Percentiles rank a stretch among this genome's conserved stretches.
These are phyloP conservation scores for Ephestia elutella DNA, from an alignment of 1,140 invertebrate species.

Conservation along the genomic window DNA sequence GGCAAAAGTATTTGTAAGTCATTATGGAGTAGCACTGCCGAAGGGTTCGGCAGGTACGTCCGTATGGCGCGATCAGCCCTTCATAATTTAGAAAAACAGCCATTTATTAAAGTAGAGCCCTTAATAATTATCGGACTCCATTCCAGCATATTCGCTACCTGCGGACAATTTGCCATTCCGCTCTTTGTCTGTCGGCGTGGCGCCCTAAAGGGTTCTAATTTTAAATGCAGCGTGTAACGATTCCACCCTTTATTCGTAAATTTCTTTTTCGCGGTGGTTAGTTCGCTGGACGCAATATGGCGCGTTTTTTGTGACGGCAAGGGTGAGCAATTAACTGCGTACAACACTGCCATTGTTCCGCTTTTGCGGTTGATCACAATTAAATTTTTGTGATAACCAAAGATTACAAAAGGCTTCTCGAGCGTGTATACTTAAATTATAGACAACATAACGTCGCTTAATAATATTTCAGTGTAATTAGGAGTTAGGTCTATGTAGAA, in stretches of 20 bases:
- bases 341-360: conserved; percentile 52
- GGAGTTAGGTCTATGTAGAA: too few relatives aligned
- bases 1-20: conserved; percentile 35
- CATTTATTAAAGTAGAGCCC: conserved; percentile 71
- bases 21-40: conserved; percentile 34
- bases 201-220: conserved; percentile 74
- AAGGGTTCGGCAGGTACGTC: conserved; percentile 67
- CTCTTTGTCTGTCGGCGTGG: conserved; percentile 70
- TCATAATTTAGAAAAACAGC: conserved; percentile 68
- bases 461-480: too few relatives aligned
- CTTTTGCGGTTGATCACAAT: conserved; percentile 49
- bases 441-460: too few relatives aligned
- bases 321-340: conserved; percentile 66
- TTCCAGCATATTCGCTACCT: conserved; percentile 70
- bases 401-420: too few relatives aligned
- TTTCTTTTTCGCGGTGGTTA: conserved; percentile 73
- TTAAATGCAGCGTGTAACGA: conserved; percentile 72
- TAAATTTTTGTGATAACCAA: conserved; percentile 17
- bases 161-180: conserved; percentile 70
- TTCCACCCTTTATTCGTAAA: conserved; percentile 68
- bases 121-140: conserved; percentile 66
- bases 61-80: conserved; percentile 67
- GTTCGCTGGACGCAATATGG: conserved; percentile 70
- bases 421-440: too few relatives aligned
- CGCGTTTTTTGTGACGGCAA: conserved; percentile 52